These are phyloP conservation scores for Neodiprion fabricii DNA, from an alignment of 1,140 invertebrate species.

Conservation along the genomic window DNA sequence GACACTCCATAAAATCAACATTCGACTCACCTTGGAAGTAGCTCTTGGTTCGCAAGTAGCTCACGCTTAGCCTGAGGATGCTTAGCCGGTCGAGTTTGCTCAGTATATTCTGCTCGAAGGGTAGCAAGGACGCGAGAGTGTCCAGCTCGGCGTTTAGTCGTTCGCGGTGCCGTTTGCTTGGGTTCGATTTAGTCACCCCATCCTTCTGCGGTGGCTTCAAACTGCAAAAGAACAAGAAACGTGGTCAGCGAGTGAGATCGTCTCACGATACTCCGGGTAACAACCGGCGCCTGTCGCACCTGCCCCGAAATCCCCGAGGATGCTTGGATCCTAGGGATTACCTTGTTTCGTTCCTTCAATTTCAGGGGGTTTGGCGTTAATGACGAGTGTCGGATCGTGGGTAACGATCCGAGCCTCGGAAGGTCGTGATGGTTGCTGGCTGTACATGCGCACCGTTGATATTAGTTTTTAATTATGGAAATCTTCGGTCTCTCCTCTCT, in stretches of 20 bases:
- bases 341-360: background rate
- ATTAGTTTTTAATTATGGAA: constrained; percentile 17
- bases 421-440: too few species aligned
- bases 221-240: constrained; percentile 68
- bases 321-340: background rate
- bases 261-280: too few species aligned
- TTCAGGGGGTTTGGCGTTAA: constrained; percentile 1
- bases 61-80: constrained; percentile 95
- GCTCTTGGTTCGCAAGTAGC: constrained; percentile 97
- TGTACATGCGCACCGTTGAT: background rate
- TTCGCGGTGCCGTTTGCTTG: constrained; percentile 97
- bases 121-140: constrained; percentile 94
- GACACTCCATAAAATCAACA: too few species aligned
- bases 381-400: constrained; percentile 3
- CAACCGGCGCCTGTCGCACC: background rate
- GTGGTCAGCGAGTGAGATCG: constrained; percentile 31
- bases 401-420: background rate
- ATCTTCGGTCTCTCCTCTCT: background rate
- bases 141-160: constrained; percentile 97
- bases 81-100: constrained; percentile 98
- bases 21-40: constrained; percentile 94
- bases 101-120: constrained; percentile 98
- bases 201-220: constrained; percentile 95
- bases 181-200: constrained; percentile 97
- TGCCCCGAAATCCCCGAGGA: background rate